Base-by-base conservation (phyloP, 30 jellyfish, hydroid and myxozoan species). In the Haliclystus octoradiatus region DNA sequence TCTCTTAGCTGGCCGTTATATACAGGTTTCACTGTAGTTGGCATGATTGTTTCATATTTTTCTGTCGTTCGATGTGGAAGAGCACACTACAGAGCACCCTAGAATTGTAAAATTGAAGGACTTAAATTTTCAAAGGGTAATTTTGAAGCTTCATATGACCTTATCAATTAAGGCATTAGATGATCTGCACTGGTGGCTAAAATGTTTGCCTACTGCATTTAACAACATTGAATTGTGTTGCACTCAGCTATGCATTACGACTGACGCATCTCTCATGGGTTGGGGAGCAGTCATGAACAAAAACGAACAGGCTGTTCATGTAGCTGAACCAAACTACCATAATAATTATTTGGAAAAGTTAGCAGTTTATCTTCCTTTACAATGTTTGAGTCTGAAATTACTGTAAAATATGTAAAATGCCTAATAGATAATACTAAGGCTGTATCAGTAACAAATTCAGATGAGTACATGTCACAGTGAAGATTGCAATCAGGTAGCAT, bases 51-150 rank as follows among this genome's bases (percentile, higher is more conserved):
- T 19, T 75, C 86, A 24, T 63, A 72, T 67, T 65, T 75, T 7
- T 78, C 86, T 34, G 86, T 78, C 49, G 78, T 65, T 28, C 71
- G 34, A 31, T 75, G 15, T 66, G 78, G 84, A 33, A 29, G 31
- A 2, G 23, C 50, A 65, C 28, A 75, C 60, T 66, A 31, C 32
- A 40, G 86, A n/a, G 15, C 13, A 62, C 3, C 73, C n/a, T n/a
- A n/a, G n/a, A n/a, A n/a, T n/a, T n/a, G n/a, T n/a, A n/a, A n/a
- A n/a, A n/a, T n/a, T 5, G 29, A 28, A 28, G 73, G 63, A 24
- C 62, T 63, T 2, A 63, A 13, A 3, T 7, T 28, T 2, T 4
- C 5, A 3, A 63, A 31, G 30, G 73, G 73, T 15, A 63, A 63
- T 27, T 63, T 5, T 27, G 3, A 63, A 27, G 73, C 3, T 26